Percentiles rank a stretch among this genome's conserved stretches.
Conservation (phyloP, 2,797 vertebrate species). For the Microhierax caerulescens region DNA sequence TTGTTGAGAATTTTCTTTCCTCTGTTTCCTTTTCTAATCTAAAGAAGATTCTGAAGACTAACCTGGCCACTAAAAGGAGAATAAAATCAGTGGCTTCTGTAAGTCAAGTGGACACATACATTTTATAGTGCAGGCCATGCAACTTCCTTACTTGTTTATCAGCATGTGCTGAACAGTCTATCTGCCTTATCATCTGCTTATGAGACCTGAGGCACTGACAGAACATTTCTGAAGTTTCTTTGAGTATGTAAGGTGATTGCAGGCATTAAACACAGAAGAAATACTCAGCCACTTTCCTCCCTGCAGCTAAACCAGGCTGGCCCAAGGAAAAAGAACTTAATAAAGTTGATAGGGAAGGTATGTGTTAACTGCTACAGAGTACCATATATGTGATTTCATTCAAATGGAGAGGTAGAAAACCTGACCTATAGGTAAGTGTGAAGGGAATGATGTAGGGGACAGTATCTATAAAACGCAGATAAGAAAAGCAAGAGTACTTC, state of each 20-base stretch:
- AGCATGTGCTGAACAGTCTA: neutral
- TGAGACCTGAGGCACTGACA: neutral
- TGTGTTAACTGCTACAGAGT: neutral
- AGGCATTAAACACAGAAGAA: constrained; percentile 29
- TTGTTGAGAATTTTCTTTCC: neutral
- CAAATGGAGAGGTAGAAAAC: neutral
- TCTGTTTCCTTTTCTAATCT: neutral
- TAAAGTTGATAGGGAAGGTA: neutral
- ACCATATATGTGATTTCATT: neutral
- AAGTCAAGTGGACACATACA: neutral
- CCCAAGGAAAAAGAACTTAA: neutral
- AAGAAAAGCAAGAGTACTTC: neutral
- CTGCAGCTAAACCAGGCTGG: neutral
- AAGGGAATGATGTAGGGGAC: neutral
- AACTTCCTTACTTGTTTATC: neutral
- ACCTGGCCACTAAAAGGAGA: neutral
- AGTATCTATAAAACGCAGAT: neutral
- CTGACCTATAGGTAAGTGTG: neutral
- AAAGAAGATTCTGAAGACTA: neutral
- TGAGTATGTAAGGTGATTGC: neutral
- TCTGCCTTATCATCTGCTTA: neutral
- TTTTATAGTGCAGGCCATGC: neutral
- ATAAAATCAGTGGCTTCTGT: neutral
- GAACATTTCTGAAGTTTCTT: neutral
- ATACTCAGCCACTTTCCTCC: neutral